phyloP scores from a whole-genome alignment of 1,140 invertebrate genomes.

The Trichoplusia ni region DNA sequence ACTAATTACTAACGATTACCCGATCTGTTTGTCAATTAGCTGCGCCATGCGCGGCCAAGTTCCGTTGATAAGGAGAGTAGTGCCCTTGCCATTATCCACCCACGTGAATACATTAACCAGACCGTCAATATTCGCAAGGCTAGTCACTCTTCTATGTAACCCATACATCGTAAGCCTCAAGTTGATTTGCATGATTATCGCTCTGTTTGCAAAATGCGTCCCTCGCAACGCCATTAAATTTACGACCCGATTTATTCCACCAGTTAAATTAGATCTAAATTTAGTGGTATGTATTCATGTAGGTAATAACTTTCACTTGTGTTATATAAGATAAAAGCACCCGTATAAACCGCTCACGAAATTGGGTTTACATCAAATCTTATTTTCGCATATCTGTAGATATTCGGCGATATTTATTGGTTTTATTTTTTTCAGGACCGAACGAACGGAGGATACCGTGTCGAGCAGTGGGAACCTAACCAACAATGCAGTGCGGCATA shows the following conservation, averaged over 20 bases:
- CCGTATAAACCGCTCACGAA: background rate
- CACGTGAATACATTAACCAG: conserved; percentile 36
- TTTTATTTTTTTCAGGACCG: conserved; percentile 66
- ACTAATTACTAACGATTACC: conserved; percentile 22
- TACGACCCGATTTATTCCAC: conserved; percentile 24
- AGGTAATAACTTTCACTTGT: conserved; percentile 9
- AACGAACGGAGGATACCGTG: conserved; percentile 74
- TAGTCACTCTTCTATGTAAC: conserved; percentile 22
- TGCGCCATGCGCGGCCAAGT: conserved; percentile 28
- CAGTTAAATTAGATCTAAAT: conserved; percentile 19
- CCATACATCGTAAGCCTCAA: conserved; percentile 12
- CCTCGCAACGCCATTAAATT: conserved; percentile 33
- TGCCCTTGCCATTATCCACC: conserved; percentile 38
- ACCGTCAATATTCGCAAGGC: conserved; percentile 36
- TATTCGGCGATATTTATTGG: background rate
- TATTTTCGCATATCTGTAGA: background rate
- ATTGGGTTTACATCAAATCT: background rate
- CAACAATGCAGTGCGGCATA: conserved; percentile 85
- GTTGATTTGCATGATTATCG: conserved; percentile 50
- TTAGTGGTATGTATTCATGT: conserved; percentile 14
- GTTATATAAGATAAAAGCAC: conserved; percentile 1
- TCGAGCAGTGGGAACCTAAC: conserved; percentile 74
- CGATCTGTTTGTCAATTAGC: conserved; percentile 39
- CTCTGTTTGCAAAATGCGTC: conserved; percentile 36
- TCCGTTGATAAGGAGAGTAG: conserved; percentile 31